Evolutionary conservation across 2,797 vertebrate genomes (phyloP), one percentile per base, ranked within the genome.

Genomic region (Thripadectes ignobilis): DNA sequence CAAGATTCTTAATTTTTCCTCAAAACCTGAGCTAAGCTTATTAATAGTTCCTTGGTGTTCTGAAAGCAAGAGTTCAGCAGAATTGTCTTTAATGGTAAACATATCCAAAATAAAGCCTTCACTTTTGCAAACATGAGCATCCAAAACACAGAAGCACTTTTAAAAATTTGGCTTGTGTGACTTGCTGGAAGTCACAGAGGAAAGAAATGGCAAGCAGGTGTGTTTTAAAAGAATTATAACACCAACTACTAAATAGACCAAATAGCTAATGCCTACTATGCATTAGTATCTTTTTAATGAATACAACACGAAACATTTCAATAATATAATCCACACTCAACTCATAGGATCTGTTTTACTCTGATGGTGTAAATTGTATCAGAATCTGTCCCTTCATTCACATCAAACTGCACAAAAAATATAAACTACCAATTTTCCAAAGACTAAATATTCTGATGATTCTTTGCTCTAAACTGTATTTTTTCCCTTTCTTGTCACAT

Each of bases 381-480:
- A 92, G 96, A 80, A 92, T 93, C 78, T 17, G 38, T 92, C 72
- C 92, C 58, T 94, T 92, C 75, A 65, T 83, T 95, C 89, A 92
- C 85, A 93, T 96, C 87, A 95, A 93, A 94, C 78, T 69, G 73
- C 78, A 95, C 36, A 58, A 80, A 96, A 95, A 96, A 77, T 62
- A 85, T 88, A 96, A 96, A 93, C 92, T 83, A 93, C 82, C 75
- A 83, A 92, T 96, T 96, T 96, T 94, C 91, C 3, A 80, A 83
- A 97, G 92, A 94, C 95, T 97, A 94, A 94, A 92, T 89, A 95
- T 92, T 94, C 95, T 95, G 75, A 80, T 95, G 87, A 93, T 96
- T 95, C 82, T 96, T 94, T 88, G 72, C 93, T 95, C 89, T 94
- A 95, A 95, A 93, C 75, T 84, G 36, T 89, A 65, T 89, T 94